Base-by-base conservation (phyloP, 2,797 vertebrate genomes). In the Mus spretus region DNA sequence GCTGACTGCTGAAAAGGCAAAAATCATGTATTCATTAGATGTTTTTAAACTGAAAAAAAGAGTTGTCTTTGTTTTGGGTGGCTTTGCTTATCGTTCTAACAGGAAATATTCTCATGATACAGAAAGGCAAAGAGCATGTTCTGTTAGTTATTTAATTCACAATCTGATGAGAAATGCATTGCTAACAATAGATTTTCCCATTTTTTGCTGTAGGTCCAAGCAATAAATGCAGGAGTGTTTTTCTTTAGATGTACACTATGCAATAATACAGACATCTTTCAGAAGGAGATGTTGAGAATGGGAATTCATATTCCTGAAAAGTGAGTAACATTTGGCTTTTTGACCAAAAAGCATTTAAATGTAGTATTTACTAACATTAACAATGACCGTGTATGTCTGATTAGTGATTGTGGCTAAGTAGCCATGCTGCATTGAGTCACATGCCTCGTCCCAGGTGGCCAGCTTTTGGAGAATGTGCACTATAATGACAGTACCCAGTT, bases 241-340 rank as follows among this genome's bases (percentile, higher is more conserved):
- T 99, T 99, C 99, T 99, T 99, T 98, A 99, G 99, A 97, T 99
- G 99, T 93, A 99, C 99, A 53, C 98, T 99, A 34, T 99, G 99
- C 95, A 99, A 99, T 98, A 99, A 99, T 98, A 99, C 99, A 97
- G 99, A 99, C 6, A 98, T 98, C 97, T 99, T 99, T 98, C 99
- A 99, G 98, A 97, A 99, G 95, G 99, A 99, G 98, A 99, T 99
- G 99, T 98, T 99, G 94, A 98, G 99, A 97, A 99, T 99, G 99
- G 99, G 99, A 75, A 99, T 99, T 95, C 98, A 99, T 98, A 99
- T 99, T 98, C 99, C 99, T 94, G 99, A 99, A 99, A 99, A 98
- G 99, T 99, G 96, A 98, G 98, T 98, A 96, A 78, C 31, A 93
- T 97, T 91, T 89, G 90, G 65, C 15, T 40, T 91, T 95, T 92